Evolutionary conservation across 1,140 invertebrate species (phyloP), one percentile per base, ranked within the genome.

Genomic region (Cotesia vestalis): DNA sequence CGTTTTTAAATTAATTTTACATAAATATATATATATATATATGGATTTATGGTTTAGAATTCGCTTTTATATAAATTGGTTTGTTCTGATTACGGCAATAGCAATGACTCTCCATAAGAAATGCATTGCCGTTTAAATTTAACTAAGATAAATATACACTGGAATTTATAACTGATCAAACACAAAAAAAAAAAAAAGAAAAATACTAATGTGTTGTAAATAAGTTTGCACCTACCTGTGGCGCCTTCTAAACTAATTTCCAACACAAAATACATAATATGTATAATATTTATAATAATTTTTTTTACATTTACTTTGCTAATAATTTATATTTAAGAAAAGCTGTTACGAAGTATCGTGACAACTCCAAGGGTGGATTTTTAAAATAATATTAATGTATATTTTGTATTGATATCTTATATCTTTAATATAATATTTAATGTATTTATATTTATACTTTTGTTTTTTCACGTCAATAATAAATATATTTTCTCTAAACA

Each of bases 91-190:
- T 74, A 79, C 74, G 79, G 80, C 79, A 80, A 75, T 77, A 78
- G 79, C 77, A 78, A 79, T 79, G 75, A 78, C 79, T 77, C 76
- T 78, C 84, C 84, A 86, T 86, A 86, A 86, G 83, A 86, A 86
- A 84, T 86, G 84, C 82, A 84, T 86, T 83, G 80, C 79, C 78
- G 76, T 80, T 77, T 78, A 72, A 78, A 53, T 73, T 59, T 59
- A 51, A 66, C 34, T 63, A 17, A 70, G 60, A 71, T 38, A 61
- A 46, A 62, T 71, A 46, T 64, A 60, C 52, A 71, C 8, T 57
- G 52, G 68, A 62, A 67, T 66, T 68, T 68, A 34, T 62, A 78
- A 78, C 73, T 75, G 40, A 46, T 46, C 40, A 46, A 9, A 46
- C 6, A 46, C 11, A 8, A 46, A 46, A 46, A 46, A 46, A 46